Evolutionary conservation across 2,888 invertebrate genomes (phyloP), one percentile per base, ranked within the genome.

Genomic region (Drosophila ezoana): DNA sequence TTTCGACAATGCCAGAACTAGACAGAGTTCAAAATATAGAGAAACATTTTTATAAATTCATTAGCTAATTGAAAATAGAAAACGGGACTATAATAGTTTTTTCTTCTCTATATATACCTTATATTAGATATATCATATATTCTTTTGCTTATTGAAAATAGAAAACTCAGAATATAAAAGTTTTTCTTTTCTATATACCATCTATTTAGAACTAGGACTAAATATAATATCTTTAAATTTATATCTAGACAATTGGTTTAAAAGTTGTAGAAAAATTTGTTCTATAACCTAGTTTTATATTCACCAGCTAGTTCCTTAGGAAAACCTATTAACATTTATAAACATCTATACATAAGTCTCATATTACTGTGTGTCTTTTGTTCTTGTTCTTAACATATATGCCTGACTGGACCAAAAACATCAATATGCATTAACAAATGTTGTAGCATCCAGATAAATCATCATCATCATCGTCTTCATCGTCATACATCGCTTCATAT

Each of bases 401-500:
- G 66, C 63, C 70, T 47, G 44, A 57, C 60, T 64, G 51, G 14
- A 45, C n/a, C 41, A 60, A 62, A 43, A 32, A 20, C 48, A 53
- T 57, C 16, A 62, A 38, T 38, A 44, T 49, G 14, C 23, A 60
- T 40, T 13, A 38, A 54, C 16, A 43, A 40, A 62, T 44, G 35
- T 35, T 61, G 33, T 52, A 83, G 83, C 87, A 83, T 69, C 59
- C 81, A 59, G 81, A 86, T 35, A 87, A 82, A 70, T 75, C 79
- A 58, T 67, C 79, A 71, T 61, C 71, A 61, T 56, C 74, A 68
- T 66, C 59, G 37, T 48, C 71, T 40, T 74, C 86, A 51, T 47
- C 77, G 37, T 76, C 84, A 72, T 76, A 72, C 41, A 63, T 84
- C 61, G 80, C 83, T 49, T 86, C 89, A 65, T 85, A 79, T 66